Evolutionary conservation across 2,797 vertebrate genomes (phyloP).

Genomic region (Muraenolepis orangiensis): DNA sequence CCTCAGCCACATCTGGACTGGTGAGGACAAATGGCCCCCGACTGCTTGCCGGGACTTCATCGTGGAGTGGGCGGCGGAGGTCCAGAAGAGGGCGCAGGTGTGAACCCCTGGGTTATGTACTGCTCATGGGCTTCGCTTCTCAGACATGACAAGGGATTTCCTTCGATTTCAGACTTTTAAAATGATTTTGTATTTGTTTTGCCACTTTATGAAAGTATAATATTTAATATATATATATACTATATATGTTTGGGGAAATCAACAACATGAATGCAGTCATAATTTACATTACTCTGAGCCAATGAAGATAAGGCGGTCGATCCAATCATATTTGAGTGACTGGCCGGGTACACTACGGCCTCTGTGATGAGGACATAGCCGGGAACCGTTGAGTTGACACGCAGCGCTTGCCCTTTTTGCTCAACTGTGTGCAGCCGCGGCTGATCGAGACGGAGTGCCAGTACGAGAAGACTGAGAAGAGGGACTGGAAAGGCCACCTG

Average conservation of each 20-base stretch:
- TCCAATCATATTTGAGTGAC: background rate
- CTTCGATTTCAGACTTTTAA: no score
- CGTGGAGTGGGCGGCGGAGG: constrained; percentile 64
- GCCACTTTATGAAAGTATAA: no score
- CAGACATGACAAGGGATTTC: no score
- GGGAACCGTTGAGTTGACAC: background rate
- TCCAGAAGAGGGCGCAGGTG: constrained; percentile 68
- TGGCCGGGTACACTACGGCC: background rate
- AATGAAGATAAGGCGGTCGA: background rate
- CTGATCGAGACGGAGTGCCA: constrained; percentile 45
- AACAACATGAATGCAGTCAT: no score
- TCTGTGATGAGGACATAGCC: background rate
- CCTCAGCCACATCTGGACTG: constrained; percentile 74
- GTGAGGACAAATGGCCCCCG: constrained; percentile 71
- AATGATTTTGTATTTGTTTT: no score
- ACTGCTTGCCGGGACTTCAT: constrained; percentile 70
- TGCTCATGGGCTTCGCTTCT: no score
- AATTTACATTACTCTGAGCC: no score
- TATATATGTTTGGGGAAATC: no score
- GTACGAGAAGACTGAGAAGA: constrained; percentile 54
- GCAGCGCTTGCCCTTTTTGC: background rate
- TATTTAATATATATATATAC: no score
- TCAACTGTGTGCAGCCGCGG: constrained; percentile 45
- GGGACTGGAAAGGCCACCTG: constrained; percentile 68
- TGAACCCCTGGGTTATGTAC: background rate